phyloP scores from a whole-genome alignment of 2,888 invertebrate genomes.

The Anorthoa munda region DNA sequence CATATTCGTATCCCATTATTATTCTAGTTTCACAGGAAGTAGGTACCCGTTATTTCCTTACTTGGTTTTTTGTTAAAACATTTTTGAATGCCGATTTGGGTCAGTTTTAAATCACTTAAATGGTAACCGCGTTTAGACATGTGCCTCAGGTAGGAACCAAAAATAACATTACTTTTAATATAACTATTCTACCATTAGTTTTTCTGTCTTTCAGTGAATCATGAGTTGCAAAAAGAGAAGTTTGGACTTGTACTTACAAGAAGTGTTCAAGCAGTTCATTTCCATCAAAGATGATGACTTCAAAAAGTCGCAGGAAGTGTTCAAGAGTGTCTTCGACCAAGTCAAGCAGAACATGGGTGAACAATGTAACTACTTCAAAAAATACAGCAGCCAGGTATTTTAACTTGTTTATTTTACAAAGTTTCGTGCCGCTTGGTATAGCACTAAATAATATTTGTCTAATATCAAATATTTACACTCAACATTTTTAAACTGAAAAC shows the following conservation, averaged over 20 bases:
- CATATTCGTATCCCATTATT: neutral
- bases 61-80: conserved; percentile 12
- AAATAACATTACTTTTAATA: no score
- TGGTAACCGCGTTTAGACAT: neutral
- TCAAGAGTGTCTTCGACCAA: conserved; percentile 82
- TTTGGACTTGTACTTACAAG: conserved; percentile 77
- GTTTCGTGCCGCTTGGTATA: neutral
- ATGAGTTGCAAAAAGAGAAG: conserved; percentile 80
- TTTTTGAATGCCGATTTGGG: neutral
- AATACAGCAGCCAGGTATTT: conserved; percentile 81
- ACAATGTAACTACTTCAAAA: conserved; percentile 81
- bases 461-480: conserved; percentile 14
- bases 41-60: neutral
- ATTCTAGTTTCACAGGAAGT: no score
- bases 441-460: conserved; percentile 31
- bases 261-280: conserved; percentile 82
- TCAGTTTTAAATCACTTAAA: neutral
- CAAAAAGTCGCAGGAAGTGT: conserved; percentile 80
- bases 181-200: no score
- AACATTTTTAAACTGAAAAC: neutral
- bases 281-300: conserved; percentile 82
- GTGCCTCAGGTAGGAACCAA: neutral
- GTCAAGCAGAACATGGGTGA: conserved; percentile 83
- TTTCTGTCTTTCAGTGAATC: conserved; percentile 45
- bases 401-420: neutral